Evolutionary conservation across 2,797 vertebrate genomes (phyloP).

Genomic region (Pipistrellus pygmaeus): DNA sequence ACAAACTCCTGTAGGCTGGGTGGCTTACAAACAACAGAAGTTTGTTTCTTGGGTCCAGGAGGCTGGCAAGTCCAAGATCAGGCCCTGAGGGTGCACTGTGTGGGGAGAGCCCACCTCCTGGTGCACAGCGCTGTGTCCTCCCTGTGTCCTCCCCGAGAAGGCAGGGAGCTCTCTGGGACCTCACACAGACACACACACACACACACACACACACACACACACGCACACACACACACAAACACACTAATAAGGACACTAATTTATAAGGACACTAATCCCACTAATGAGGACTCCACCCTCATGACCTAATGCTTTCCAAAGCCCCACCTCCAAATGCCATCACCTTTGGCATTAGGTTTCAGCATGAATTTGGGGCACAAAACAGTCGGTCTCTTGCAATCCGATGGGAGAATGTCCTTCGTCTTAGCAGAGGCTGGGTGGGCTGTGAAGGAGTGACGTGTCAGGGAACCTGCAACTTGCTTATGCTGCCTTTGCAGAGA

Average conservation of each 20-base stretch:
- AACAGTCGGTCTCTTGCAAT: fast-evolving
- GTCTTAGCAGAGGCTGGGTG: neutral
- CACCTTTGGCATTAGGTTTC: neutral
- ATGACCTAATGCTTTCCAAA: neutral
- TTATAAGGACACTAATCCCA: neutral
- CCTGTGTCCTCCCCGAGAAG: too few relatives aligned
- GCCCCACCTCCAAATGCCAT: neutral
- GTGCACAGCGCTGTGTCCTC: fast-evolving
- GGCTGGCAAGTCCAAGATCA: too few relatives aligned
- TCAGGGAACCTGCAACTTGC: neutral
- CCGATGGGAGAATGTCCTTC: neutral
- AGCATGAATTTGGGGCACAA: neutral
- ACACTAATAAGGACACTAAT: too few relatives aligned
- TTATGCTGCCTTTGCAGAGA: neutral
- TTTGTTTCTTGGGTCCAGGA: neutral
- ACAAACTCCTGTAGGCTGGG: neutral
- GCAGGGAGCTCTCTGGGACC: neutral
- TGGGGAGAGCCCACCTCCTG: neutral
- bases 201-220: too few relatives aligned
- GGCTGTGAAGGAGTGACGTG: neutral
- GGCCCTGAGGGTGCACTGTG: too few relatives aligned
- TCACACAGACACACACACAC: too few relatives aligned
- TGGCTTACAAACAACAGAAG: neutral
- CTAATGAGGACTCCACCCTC: neutral
- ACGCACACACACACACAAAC: too few relatives aligned